Evolutionary conservation across 2,797 vertebrate genomes (phyloP), one percentile per base, ranked within the genome.

Genomic region (Sebastes paucispinis): DNA sequence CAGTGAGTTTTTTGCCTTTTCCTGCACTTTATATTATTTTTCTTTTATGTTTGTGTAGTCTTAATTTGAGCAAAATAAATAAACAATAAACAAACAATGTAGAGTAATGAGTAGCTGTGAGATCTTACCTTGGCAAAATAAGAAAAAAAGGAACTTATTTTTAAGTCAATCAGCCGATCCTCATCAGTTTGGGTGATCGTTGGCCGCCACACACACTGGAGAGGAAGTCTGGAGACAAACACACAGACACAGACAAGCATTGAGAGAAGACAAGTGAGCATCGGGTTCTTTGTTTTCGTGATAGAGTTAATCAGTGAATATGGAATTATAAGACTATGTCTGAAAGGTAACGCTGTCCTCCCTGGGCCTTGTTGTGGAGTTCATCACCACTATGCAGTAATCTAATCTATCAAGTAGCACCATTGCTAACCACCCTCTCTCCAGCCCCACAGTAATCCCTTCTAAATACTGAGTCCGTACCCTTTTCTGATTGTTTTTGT

Each of bases 51-150:
- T 39, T 39, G 36, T 39, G 36, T 39, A 39, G 12, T 39, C 36
- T 39, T 39, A 39, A 39, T 39, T 39, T 39, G 11, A 13, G 12
- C 36, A 39, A 39, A 39, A 39, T 39, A 39, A 39, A 39, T 39
- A 39, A 39, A 39, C 36, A 13, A 39, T 0, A 39, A 39, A 39
- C 36, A 39, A 39, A 39, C 36, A 39, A 18, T 62, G 57, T 36
- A 47, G n/a, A 55, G 32, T 64, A 43, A 57, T 43, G n/a, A 75
- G n/a, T 54, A 47, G 43, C 31, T 83, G 22, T 70, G 25, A 73
- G 50, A n/a, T 73, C 95, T 92, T 96, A 96, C 95, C 95, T 96
- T 93, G 77, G 80, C 73, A 93, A 94, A 94, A 87, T 69, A 89
- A 90, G 71, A 87, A 94, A 92, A 54, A 93, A 89, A 85, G 80